Percentiles rank a stretch among this genome's conserved stretches.
These are phyloP conservation scores for Drosophila hydei DNA, from an alignment of 1,140 invertebrate species.

Conservation along the genomic window DNA sequence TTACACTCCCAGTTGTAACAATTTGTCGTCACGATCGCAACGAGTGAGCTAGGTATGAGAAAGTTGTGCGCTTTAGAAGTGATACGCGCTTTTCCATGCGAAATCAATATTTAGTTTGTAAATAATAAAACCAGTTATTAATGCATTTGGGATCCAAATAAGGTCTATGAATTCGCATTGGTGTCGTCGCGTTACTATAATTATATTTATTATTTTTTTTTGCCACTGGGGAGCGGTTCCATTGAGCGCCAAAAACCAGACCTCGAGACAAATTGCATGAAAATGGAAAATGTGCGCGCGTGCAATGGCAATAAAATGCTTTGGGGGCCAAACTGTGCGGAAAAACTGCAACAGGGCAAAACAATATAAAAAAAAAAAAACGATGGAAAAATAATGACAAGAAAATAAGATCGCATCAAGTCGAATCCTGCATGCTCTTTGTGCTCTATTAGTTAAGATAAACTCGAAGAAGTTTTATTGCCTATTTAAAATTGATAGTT, in stretches of 20 bases:
- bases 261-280: constrained; percentile 45
- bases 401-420: neutral
- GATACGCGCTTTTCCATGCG: neutral
- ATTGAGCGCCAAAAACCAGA: neutral
- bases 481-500: too few species aligned
- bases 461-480: too few species aligned
- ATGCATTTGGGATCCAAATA: constrained; percentile 27
- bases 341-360: constrained; percentile 38
- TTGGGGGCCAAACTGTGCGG: constrained; percentile 38
- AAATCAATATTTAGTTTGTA: neutral
- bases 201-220: constrained; percentile 24
- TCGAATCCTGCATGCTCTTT: constrained; percentile 10
- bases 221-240: neutral
- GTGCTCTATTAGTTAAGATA: too few species aligned
- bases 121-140: constrained; percentile 20
- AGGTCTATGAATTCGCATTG: constrained; percentile 22
- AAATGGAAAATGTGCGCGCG: constrained; percentile 37
- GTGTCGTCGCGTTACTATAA: constrained; percentile 4
- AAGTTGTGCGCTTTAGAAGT: constrained; percentile 5
- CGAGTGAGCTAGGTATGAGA: neutral
- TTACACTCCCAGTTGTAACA: neutral
- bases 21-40: constrained; percentile 2
- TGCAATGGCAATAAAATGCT: constrained; percentile 41
- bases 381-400: constrained; percentile 10
- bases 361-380: constrained; percentile 26